Evolutionary conservation across 2,888 invertebrate genomes (phyloP).

Genomic region (Callinectes sapidus): DNA sequence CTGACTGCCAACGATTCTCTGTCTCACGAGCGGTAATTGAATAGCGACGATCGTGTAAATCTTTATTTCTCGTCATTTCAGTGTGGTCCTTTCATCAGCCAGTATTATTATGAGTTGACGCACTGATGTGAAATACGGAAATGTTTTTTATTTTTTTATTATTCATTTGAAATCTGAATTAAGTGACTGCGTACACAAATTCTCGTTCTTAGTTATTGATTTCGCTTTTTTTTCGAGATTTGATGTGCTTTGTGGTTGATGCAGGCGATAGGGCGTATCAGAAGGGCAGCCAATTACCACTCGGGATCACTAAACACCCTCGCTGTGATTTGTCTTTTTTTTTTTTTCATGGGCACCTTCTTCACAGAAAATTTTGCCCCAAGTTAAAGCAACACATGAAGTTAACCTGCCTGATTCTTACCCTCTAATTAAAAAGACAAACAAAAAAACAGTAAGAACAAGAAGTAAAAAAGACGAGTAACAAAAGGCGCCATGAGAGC

Average conservation of each 20-base stretch:
- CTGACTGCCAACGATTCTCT: neutral
- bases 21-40: neutral
- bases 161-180: neutral
- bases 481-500: neutral
- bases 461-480: neutral
- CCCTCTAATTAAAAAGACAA: neutral
- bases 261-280: neutral
- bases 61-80: neutral
- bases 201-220: neutral
- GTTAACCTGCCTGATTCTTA: constrained; percentile 66
- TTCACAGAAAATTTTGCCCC: constrained; percentile 60
- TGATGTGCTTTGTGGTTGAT: neutral
- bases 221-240: neutral
- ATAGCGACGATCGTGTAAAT: neutral
- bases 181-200: neutral
- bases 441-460: neutral
- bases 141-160: too few species aligned
- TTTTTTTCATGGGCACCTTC: constrained; percentile 42
- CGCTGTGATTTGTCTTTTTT: constrained; percentile 28
- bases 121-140: neutral
- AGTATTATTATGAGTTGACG: neutral
- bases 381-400: constrained; percentile 64
- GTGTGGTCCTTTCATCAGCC: neutral
- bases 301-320: constrained; percentile 30
- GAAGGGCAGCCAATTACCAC: neutral